A percentile compares a stretch with the other conserved stretches of the same genome.
phyloP scores from a whole-genome alignment of 2,113 vertebrate genomes.

The Ailurus styani region DNA sequence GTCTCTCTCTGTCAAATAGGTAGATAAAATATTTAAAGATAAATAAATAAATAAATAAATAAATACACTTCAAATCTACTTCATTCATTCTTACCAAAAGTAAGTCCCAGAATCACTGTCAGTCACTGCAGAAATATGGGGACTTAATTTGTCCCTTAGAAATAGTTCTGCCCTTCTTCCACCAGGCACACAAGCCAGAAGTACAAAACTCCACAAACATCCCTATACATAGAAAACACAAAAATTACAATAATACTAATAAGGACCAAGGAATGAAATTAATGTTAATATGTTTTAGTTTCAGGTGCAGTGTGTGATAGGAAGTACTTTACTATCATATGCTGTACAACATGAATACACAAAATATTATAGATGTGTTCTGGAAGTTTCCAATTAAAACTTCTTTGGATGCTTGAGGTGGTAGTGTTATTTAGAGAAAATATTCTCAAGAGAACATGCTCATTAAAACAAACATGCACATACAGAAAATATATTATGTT shows the following conservation, averaged over 20 bases:
- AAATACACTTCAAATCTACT: not conserved
- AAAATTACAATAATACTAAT: not conserved
- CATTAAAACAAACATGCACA: not conserved
- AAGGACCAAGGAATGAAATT: not conserved
- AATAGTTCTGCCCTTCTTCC: not conserved
- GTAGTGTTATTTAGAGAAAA: not conserved
- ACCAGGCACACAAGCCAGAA: not conserved
- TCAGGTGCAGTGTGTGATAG: not conserved
- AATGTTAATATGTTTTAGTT: not conserved
- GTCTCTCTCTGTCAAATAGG: no score
- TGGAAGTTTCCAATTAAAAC: not conserved
- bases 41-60: no score
- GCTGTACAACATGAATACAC: not conserved
- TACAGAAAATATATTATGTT: not conserved
- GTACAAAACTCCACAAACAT: not conserved
- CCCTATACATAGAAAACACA: not conserved
- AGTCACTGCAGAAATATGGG: not conserved
- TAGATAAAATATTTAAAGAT: no score
- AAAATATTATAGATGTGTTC: not conserved
- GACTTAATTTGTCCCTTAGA: not conserved
- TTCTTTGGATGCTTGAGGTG: not conserved
- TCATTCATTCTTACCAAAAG: constrained; percentile 1
- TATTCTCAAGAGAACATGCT: not conserved
- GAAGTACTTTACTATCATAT: not conserved
- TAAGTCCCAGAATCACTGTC: not conserved